Conservation (phyloP, 1,140 invertebrate species). For the Drosophila guanche region DNA sequence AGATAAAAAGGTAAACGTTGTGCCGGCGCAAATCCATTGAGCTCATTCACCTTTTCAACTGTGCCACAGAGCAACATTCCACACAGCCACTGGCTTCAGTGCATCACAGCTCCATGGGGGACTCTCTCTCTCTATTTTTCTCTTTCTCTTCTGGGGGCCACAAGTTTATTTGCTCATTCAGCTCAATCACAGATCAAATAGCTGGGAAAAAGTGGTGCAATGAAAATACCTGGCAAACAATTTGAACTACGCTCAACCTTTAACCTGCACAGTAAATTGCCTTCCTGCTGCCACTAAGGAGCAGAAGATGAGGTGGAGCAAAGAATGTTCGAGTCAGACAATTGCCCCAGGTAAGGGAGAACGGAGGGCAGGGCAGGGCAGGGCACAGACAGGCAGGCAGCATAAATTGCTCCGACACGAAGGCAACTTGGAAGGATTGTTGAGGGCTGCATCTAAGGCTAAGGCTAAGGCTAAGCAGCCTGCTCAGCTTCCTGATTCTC, state of each 20-base stretch:
- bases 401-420: constrained; percentile 63
- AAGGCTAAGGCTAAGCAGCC: constrained; percentile 52
- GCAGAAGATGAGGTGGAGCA: background rate
- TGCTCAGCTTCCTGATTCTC: constrained; percentile 18
- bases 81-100: constrained; percentile 4
- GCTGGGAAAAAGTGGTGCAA: constrained; percentile 66
- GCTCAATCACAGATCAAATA: constrained; percentile 81
- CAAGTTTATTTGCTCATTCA: constrained; percentile 80
- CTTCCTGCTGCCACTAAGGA: background rate
- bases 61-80: constrained; percentile 10
- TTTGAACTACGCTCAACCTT: constrained; percentile 76
- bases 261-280: constrained; percentile 51
- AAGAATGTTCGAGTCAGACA: constrained; percentile 51
- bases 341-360: constrained; percentile 51
- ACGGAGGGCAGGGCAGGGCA: constrained; percentile 14
- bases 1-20: constrained; percentile 25
- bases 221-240: constrained; percentile 77
- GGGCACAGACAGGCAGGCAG: constrained; percentile 38
- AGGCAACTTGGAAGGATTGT: constrained; percentile 43
- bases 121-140: background rate
- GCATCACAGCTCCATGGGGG: constrained; percentile 20
- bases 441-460: background rate
- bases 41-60: constrained; percentile 44
- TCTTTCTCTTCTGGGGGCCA: constrained; percentile 16
- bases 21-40: constrained; percentile 35